Conservation (phyloP, 2,797 vertebrate species). For the Myripristis murdjan region DNA sequence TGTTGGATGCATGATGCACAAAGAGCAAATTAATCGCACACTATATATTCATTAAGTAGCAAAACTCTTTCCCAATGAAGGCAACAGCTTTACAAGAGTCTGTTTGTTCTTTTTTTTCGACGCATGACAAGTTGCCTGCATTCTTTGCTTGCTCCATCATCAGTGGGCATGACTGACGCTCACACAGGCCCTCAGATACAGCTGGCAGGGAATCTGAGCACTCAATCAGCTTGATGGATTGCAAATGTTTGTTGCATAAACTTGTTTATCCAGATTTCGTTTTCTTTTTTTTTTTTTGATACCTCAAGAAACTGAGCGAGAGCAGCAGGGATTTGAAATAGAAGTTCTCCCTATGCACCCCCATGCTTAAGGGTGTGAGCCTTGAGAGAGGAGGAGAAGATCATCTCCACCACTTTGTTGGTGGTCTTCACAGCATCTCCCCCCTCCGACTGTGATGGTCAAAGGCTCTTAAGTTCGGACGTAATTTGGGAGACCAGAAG, state of each 20-base stretch:
- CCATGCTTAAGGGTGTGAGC: background rate
- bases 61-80: background rate
- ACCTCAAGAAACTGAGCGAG: conserved; percentile 23
- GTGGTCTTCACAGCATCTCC: conserved; percentile 22
- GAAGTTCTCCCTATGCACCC: background rate
- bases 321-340: conserved; percentile 3
- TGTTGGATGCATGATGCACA: background rate
- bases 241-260: conserved; percentile 50
- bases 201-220: conserved; percentile 61
- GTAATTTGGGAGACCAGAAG: background rate
- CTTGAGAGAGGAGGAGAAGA: background rate
- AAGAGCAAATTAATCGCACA: background rate
- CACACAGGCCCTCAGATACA: conserved; percentile 43
- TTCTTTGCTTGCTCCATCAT: conserved; percentile 40
- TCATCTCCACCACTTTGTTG: background rate
- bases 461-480: conserved; percentile 17
- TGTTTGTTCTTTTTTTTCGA: conserved; percentile 10
- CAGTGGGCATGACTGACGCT: conserved; percentile 36
- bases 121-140: conserved; percentile 2
- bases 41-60: background rate
- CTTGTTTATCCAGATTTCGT: conserved; percentile 57
- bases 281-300: conserved; percentile 36
- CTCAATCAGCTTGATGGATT: conserved; percentile 52
- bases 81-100: conserved; percentile 7
- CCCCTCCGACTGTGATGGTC: background rate